Conservation (phyloP, 2,888 invertebrate species). For the Leptopilina myrica region DNA sequence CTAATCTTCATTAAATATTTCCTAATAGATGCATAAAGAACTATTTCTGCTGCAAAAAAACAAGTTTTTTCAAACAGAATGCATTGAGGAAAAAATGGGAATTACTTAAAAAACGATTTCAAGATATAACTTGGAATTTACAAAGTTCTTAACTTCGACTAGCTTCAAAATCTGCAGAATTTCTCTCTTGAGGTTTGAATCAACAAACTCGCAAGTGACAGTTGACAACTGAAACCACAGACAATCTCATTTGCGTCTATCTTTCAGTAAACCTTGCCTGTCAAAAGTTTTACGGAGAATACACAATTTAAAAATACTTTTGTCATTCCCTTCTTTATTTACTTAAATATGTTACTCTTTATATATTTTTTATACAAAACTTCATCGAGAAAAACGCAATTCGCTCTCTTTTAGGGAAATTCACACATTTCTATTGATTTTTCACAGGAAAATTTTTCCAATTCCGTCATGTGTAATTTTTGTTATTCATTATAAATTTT, state of each 20-base stretch:
- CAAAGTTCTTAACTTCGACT: constrained; percentile 31
- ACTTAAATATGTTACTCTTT: background rate
- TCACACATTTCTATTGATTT: too few relatives aligned
- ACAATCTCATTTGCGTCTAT: background rate
- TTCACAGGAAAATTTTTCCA: too few relatives aligned
- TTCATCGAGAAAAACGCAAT: too few relatives aligned
- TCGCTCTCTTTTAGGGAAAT: too few relatives aligned
- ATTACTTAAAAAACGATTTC: background rate
- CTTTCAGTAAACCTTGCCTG: background rate
- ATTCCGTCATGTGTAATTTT: too few relatives aligned
- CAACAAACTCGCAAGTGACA: constrained; percentile 18
- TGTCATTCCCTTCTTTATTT: background rate
- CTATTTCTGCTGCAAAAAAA: too few relatives aligned
- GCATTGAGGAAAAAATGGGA: constrained; percentile 32
- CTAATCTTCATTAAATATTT: too few relatives aligned
- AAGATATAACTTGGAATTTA: constrained; percentile 25
- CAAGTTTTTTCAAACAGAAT: background rate
- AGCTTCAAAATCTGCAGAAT: constrained; percentile 35
- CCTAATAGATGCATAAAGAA: too few relatives aligned
- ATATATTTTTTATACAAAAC: background rate
- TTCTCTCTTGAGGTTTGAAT: constrained; percentile 12
- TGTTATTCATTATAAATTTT: too few relatives aligned
- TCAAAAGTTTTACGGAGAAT: constrained; percentile 16
- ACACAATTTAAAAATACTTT: background rate
- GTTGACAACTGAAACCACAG: constrained; percentile 17